Conservation (phyloP, 2,797 vertebrate species). For the Microcaecilia unicolor region DNA sequence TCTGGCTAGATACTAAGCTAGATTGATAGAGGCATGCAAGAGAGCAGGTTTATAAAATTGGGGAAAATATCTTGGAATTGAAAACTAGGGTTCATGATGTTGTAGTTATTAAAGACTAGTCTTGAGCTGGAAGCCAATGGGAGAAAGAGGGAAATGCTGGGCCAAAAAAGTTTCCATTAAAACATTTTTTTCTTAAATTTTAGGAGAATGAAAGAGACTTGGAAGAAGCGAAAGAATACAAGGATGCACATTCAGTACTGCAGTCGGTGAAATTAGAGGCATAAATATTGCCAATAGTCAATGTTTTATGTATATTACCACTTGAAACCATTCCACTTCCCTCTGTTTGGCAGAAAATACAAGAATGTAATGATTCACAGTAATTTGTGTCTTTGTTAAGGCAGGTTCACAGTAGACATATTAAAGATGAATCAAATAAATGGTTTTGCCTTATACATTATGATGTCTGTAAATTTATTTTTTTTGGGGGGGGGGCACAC, state of each 20-base stretch:
- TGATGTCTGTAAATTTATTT: constrained; percentile 13
- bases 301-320: constrained; percentile 46
- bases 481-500: too few species aligned
- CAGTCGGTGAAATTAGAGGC: constrained; percentile 86
- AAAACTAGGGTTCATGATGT: too few species aligned
- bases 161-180: background rate
- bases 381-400: constrained; percentile 25
- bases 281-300: constrained; percentile 49
- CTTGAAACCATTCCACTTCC: constrained; percentile 62
- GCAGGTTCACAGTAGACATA: too few species aligned
- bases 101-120: too few species aligned
- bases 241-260: constrained; percentile 72
- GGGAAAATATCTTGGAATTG: too few species aligned
- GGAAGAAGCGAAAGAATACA: constrained; percentile 79
- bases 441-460: constrained; percentile 29
- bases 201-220: constrained; percentile 86
- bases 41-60: too few species aligned
- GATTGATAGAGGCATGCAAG: too few species aligned
- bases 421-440: constrained; percentile 43
- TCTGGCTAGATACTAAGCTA: too few species aligned
- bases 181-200: constrained; percentile 32
- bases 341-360: constrained; percentile 34
- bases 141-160: too few species aligned
- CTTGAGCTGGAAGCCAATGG: too few species aligned
- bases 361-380: constrained; percentile 26